Conservation (phyloP, 2,113 vertebrate species). For the Prunella himalayana region DNA sequence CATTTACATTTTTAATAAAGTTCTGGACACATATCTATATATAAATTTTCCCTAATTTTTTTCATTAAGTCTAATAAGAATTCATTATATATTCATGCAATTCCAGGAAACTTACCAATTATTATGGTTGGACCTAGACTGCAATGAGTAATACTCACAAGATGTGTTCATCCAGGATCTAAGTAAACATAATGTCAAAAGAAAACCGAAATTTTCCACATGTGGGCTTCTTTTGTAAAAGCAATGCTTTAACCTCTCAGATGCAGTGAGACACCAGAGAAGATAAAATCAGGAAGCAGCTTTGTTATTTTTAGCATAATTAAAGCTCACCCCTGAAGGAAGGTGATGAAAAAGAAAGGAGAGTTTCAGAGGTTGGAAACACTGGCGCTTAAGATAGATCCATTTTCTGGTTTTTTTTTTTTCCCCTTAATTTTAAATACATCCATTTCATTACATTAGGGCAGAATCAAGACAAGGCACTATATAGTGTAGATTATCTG, state of each 20-base stretch:
- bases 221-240: not conserved
- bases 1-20: not conserved
- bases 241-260: not conserved
- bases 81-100: not conserved
- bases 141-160: not conserved
- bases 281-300: not conserved
- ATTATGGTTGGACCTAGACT: not conserved
- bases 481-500: accelerated
- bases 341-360: not conserved
- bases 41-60: not conserved
- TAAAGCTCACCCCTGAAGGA: not conserved
- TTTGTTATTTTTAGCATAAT: not conserved
- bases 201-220: not conserved
- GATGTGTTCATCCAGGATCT: not conserved
- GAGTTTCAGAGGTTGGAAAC: not conserved
- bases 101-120: not conserved
- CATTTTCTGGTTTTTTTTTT: not conserved
- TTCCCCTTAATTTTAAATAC: not conserved
- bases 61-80: not conserved
- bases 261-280: not conserved
- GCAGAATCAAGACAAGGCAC: not conserved
- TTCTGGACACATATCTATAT: not conserved
- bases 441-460: not conserved
- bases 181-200: not conserved
- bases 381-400: not conserved